Percentiles rank a stretch among this genome's conserved stretches.
Conservation (phyloP, 2,113 vertebrate species). For the Oxyura jamaicensis region DNA sequence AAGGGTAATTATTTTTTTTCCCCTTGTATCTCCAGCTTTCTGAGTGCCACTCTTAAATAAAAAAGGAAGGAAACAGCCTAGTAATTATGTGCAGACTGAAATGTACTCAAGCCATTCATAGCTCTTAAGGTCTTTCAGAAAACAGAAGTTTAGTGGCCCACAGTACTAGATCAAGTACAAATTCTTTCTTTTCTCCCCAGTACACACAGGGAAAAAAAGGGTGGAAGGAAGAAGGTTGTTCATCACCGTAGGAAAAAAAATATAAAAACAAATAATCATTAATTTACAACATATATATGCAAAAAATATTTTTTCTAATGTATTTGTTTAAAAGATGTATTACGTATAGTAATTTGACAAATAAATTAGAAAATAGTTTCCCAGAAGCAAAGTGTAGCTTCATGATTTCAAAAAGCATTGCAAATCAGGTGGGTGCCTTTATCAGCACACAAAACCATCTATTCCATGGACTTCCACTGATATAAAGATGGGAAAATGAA, state of each 20-base stretch:
- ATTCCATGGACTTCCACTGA: background rate
- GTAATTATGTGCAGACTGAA: background rate
- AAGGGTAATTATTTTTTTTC: background rate
- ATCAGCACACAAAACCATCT: background rate
- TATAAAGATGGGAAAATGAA: background rate
- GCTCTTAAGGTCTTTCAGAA: background rate
- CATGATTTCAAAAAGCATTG: background rate
- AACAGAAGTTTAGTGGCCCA: background rate
- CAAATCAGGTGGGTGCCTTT: background rate
- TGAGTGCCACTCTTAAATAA: background rate
- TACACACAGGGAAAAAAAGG: background rate
- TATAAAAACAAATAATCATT: background rate
- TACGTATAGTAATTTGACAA: background rate
- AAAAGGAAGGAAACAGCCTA: background rate
- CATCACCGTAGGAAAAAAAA: background rate
- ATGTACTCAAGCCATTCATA: background rate
- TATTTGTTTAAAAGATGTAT: no score
- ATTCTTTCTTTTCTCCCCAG: background rate
- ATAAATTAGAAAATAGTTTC: background rate
- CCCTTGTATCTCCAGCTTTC: background rate
- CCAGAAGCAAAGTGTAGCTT: background rate
- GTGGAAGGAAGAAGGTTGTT: background rate
- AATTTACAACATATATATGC: no score
- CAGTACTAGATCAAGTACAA: background rate
- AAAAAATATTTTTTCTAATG: no score